Base-by-base conservation (phyloP, 2,888 invertebrate species). In the Nyleta sp. region DNA sequence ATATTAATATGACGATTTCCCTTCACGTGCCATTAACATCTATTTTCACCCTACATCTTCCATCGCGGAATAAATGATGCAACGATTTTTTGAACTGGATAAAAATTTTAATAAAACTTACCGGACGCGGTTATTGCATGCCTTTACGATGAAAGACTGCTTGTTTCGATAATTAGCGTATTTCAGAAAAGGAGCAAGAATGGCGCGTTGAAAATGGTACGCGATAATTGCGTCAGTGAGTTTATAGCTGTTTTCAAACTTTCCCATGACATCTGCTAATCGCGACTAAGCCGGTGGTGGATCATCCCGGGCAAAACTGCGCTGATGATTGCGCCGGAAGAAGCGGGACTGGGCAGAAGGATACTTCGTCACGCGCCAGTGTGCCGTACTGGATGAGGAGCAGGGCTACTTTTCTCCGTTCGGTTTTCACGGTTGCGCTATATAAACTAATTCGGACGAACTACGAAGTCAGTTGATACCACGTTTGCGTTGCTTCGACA, bases 301-400 rank as follows among this genome's bases (percentile, higher is more conserved):
- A 78, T 80, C 62, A 76, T 67, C 76, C 76, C 70, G 80, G 73
- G 62, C 62, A 67, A 75, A 60, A 20, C 44, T 60, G 13, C 65
- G 60, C 17, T 42, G 46, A 57, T 46, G 74, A 74, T 53, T 57
- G 31, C 62, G 57, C 62, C 59, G 71, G 84, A 85, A 83, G 80
- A 80, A 84, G 81, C 83, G 82, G 81, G 80, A 78, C 82, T 82
- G 82, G 82, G 81, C 82, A 82, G 75, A 82, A 84, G 78, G 83
- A 84, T 85, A 84, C 84, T 81, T 85, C 87, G 90, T 89, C 88
- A 90, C 89, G 90, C 90, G 85, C 87, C 87, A 87, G 85, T 89
- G 86, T 89, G 85, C 86, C 86, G 82, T 84, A 84, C 86, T 86
- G 84, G 86, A 89, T 86, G 86, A 86, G 82, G 71, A 76, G 75